Evolutionary conservation across 2,113 vertebrate species (phyloP).

Genomic region (Hemibagrus wyckioides): DNA sequence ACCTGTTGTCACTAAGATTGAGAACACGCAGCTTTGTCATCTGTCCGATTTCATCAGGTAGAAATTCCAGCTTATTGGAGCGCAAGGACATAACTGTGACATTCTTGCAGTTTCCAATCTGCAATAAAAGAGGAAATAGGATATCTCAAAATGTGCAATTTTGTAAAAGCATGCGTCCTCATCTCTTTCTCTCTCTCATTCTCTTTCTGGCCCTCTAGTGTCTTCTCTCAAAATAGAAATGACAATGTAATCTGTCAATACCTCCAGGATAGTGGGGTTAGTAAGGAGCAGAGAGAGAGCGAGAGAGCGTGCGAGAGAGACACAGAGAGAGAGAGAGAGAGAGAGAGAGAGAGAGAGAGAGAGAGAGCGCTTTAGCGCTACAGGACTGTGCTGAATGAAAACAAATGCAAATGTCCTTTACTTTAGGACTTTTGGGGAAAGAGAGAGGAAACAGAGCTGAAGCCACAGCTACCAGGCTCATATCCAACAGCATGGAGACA

Average conservation of each 20-base stretch:
- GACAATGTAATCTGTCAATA: constrained; percentile 38
- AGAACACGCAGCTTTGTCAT: constrained; percentile 97
- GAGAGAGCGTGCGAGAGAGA: background rate
- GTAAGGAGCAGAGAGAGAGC: constrained; percentile 17
- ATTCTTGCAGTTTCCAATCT: constrained; percentile 98
- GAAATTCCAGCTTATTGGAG: constrained; percentile 96
- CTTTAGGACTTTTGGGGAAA: background rate
- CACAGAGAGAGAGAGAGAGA: background rate
- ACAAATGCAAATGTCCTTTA: constrained; percentile 12
- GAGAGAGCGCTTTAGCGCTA: background rate
- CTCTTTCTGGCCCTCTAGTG: background rate
- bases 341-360: background rate
- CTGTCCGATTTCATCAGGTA: constrained; percentile 97
- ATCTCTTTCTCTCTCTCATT: background rate
- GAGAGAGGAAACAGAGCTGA: background rate
- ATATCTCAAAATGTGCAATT: constrained; percentile 38
- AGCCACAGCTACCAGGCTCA: constrained; percentile 24
- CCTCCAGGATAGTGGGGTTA: constrained; percentile 26
- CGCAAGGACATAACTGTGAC: constrained; percentile 98
- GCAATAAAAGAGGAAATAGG: constrained; percentile 50
- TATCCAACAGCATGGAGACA: constrained; percentile 8
- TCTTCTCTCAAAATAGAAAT: constrained; percentile 38
- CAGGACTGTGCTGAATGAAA: background rate
- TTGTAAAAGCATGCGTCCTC: constrained; percentile 15
- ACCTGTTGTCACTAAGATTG: constrained; percentile 98